Conservation (phyloP, 2,113 vertebrate genomes). For the Callionymus lyra region DNA sequence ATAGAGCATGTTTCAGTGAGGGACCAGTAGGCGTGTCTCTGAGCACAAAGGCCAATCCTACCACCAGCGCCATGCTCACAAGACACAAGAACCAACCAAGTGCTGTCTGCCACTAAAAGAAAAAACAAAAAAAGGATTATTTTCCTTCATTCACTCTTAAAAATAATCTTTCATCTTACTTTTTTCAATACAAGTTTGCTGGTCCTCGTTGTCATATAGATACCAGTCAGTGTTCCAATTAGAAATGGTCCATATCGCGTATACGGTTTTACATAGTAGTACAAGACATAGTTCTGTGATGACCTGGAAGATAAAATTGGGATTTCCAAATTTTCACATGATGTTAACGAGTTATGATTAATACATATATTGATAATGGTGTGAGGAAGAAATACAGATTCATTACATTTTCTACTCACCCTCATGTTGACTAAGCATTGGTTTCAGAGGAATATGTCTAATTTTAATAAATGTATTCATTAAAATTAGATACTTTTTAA, state of each 20-base stretch:
- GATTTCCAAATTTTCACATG: background rate
- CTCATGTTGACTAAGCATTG: no score
- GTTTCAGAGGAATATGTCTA: no score
- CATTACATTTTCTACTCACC: no score
- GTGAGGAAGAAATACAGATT: no score
- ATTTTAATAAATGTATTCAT: no score
- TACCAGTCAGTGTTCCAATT: slow-evolving; percentile 68
- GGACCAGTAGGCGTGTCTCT: slow-evolving; percentile 48
- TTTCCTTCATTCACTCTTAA: background rate
- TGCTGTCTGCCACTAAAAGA: slow-evolving; percentile 61
- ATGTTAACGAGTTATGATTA: no score
- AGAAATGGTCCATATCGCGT: slow-evolving; percentile 76
- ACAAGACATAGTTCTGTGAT: slow-evolving; percentile 57
- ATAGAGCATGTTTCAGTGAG: slow-evolving; percentile 54
- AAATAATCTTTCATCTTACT: slow-evolving; percentile 48
- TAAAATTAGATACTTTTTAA: no score
- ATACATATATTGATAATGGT: no score
- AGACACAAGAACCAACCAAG: slow-evolving; percentile 68
- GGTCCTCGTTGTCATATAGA: slow-evolving; percentile 62
- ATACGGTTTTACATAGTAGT: slow-evolving; percentile 79
- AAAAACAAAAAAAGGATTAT: background rate
- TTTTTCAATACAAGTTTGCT: slow-evolving; percentile 56
- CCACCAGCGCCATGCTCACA: slow-evolving; percentile 54
- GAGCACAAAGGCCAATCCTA: slow-evolving; percentile 60
- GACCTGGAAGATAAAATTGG: slow-evolving; percentile 49